A percentile compares a stretch with the other conserved stretches of the same genome.
Conservation (phyloP, 1,140 invertebrate genomes). For the Drosophila parabipectinata region DNA sequence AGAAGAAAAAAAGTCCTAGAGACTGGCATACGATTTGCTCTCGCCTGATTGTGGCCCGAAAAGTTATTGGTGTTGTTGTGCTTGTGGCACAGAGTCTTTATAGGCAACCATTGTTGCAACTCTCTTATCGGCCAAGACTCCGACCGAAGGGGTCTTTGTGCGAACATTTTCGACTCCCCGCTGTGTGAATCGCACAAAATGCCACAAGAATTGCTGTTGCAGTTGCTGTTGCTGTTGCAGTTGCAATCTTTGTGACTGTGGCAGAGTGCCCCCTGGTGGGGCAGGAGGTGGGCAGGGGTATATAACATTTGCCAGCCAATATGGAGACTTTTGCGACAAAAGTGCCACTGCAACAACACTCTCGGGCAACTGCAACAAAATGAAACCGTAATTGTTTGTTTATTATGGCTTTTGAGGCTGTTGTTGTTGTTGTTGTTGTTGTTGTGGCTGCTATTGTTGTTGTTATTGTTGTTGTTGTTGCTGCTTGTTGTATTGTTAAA, state of each 20-base stretch:
- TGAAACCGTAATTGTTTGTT: slow-evolving; percentile 79
- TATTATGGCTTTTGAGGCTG: slow-evolving; percentile 56
- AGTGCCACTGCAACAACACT: slow-evolving; percentile 27
- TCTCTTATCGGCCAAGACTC: slow-evolving; percentile 46
- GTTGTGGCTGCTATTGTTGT: slow-evolving; percentile 2
- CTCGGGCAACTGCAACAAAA: slow-evolving; percentile 22
- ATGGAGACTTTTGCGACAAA: slow-evolving; percentile 29
- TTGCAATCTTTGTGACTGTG: background rate
- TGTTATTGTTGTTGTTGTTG: slow-evolving; percentile 43
- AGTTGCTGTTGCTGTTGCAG: slow-evolving; percentile 11
- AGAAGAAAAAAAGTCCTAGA: slow-evolving; percentile 8
- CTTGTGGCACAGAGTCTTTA: slow-evolving; percentile 3
- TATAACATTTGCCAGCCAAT: slow-evolving; percentile 26
- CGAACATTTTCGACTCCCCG: slow-evolving; percentile 65
- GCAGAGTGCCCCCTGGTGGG: slow-evolving; percentile 15
- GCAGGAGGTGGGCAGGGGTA: background rate
- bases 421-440: slow-evolving; percentile 22
- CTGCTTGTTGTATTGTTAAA: slow-evolving; percentile 63
- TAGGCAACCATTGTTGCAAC: slow-evolving; percentile 54
- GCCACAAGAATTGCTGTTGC: slow-evolving; percentile 60
- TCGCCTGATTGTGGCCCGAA: slow-evolving; percentile 29
- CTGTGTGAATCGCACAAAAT: slow-evolving; percentile 67
- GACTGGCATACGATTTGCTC: slow-evolving; percentile 31
- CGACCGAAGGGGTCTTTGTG: slow-evolving; percentile 44
- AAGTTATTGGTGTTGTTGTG: slow-evolving; percentile 41